phyloP scores from a whole-genome alignment of 2,113 vertebrate genomes.

The Mormyrus iriodes region DNA sequence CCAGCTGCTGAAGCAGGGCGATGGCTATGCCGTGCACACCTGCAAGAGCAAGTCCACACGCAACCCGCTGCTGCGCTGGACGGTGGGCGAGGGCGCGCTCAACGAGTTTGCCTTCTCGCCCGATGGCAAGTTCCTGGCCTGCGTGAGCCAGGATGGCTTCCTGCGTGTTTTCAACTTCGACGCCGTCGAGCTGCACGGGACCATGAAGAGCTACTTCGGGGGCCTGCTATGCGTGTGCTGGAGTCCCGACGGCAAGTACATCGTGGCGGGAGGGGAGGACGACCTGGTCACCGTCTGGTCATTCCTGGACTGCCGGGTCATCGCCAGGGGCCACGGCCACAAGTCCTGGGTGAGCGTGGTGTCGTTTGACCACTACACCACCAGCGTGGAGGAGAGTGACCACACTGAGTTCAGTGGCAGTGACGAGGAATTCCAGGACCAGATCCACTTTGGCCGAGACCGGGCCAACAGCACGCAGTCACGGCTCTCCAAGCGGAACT shows the following conservation, averaged over 20 bases:
- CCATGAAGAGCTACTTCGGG: constrained; percentile 98
- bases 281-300: constrained; percentile 98
- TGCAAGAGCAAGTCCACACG: constrained; percentile 98
- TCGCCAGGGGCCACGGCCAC: constrained; percentile 90
- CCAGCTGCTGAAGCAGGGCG: constrained; percentile 96
- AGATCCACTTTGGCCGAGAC: constrained; percentile 79
- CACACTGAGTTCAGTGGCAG: constrained; percentile 92
- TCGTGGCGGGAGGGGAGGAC: constrained; percentile 94
- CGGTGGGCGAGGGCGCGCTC: constrained; percentile 91
- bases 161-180: constrained; percentile 95
- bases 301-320: constrained; percentile 87
- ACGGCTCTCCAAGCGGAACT: constrained; percentile 91
- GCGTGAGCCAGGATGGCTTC: constrained; percentile 94
- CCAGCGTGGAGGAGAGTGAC: constrained; percentile 89
- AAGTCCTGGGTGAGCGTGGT: constrained; percentile 98
- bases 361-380: constrained; percentile 93
- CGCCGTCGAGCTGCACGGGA: constrained; percentile 88
- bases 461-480: constrained; percentile 90
- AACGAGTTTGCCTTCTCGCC: constrained; percentile 98
- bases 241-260: constrained; percentile 94
- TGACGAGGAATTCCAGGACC: constrained; percentile 95
- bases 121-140: constrained; percentile 92
- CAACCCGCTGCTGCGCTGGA: constrained; percentile 96
- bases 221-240: constrained; percentile 96
- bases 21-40: constrained; percentile 91